These are phyloP conservation scores for Taurulus bubalis DNA, from an alignment of 2,113 vertebrate species.

Conservation along the genomic window DNA sequence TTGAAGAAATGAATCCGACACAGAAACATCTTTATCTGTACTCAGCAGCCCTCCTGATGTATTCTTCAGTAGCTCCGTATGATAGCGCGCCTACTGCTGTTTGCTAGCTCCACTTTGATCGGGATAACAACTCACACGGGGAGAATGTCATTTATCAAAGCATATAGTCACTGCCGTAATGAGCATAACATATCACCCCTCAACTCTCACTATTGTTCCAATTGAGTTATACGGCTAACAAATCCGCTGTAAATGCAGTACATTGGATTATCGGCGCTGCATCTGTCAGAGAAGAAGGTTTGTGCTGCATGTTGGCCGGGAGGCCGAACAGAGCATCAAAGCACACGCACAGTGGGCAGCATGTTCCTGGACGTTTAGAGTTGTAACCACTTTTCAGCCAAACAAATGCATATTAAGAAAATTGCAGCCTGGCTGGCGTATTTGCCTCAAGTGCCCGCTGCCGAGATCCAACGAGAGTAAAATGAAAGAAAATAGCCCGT, in stretches of 20 bases:
- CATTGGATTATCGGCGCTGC: slow-evolving; percentile 36
- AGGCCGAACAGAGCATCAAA: background rate
- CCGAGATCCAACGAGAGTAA: slow-evolving; percentile 58
- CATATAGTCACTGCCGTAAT: slow-evolving; percentile 31
- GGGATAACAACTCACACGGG: slow-evolving; percentile 23
- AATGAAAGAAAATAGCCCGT: slow-evolving; percentile 68
- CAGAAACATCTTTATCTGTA: slow-evolving; percentile 17
- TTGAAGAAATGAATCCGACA: slow-evolving; percentile 11
- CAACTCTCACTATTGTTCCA: slow-evolving; percentile 40
- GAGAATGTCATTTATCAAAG: slow-evolving; percentile 49
- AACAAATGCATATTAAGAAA: slow-evolving; percentile 67
- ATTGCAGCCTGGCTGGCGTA: slow-evolving; percentile 52
- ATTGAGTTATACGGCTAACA: slow-evolving; percentile 42
- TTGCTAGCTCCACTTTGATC: slow-evolving; percentile 35
- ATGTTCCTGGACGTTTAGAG: slow-evolving; percentile 1
- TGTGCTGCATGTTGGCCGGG: background rate
- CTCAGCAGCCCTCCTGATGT: background rate
- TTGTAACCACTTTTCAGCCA: slow-evolving; percentile 49
- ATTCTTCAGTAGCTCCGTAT: background rate
- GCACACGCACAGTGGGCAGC: background rate
- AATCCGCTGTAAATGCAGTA: slow-evolving; percentile 38
- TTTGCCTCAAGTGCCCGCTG: slow-evolving; percentile 65
- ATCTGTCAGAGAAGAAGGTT: slow-evolving; percentile 7
- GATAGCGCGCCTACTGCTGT: slow-evolving; percentile 1
- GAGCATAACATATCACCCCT: slow-evolving; percentile 45